Evolutionary conservation across 2,888 invertebrate species (phyloP).

Genomic region (Shargacucullia verbasci): DNA sequence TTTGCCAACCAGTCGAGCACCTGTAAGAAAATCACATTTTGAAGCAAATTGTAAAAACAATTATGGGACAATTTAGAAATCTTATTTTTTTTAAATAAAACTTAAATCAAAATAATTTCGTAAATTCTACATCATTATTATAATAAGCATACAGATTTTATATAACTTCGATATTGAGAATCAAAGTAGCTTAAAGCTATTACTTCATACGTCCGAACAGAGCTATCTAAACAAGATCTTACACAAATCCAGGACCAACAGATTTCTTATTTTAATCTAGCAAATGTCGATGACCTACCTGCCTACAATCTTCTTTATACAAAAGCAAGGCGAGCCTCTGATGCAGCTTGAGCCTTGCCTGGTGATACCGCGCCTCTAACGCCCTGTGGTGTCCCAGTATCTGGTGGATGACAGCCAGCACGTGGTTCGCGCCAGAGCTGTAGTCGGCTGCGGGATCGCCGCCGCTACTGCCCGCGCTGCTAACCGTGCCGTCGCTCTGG

Average conservation of each 20-base stretch:
- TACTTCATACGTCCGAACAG: no score
- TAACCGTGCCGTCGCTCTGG: constrained; percentile 84
- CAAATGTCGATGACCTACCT: constrained; percentile 86
- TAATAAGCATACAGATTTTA: no score
- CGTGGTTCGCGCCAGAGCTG: constrained; percentile 98
- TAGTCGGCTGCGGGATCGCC: constrained; percentile 98
- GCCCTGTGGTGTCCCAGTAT: constrained; percentile 98
- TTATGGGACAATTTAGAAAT: no score
- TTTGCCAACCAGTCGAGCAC: constrained; percentile 99
- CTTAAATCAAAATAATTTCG: no score
- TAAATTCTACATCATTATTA: no score
- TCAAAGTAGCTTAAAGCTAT: no score
- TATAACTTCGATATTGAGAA: no score
- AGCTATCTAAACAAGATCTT: no score
- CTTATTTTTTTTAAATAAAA: no score
- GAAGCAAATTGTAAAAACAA: constrained; percentile 2
- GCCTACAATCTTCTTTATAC: constrained; percentile 99
- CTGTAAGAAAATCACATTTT: constrained; percentile 76
- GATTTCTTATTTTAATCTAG: no score
- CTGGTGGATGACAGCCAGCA: constrained; percentile 98
- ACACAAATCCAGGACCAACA: no score
- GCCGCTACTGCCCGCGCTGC: constrained; percentile 90
- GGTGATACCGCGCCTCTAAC: constrained; percentile 98
- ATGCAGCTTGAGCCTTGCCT: constrained; percentile 97
- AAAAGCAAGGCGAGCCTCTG: constrained; percentile 97